phyloP scores from a whole-genome alignment of 2,888 invertebrate species.

The Scaptomyza cyrtandrae region DNA sequence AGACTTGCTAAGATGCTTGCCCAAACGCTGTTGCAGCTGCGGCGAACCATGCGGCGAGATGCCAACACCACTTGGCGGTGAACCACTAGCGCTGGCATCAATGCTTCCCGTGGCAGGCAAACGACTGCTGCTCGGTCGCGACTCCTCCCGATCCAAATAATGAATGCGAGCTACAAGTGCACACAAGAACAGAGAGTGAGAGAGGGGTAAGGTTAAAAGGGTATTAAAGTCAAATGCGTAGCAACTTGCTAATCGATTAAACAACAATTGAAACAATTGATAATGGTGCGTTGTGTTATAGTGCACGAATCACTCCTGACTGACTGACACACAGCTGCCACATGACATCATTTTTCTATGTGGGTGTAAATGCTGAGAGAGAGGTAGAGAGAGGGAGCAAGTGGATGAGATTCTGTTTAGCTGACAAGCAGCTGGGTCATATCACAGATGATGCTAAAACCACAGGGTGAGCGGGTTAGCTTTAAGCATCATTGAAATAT shows the following conservation, averaged over 20 bases:
- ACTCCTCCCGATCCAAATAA: constrained; percentile 73
- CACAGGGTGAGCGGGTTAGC: constrained; percentile 3
- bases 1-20: constrained; percentile 91
- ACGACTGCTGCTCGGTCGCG: constrained; percentile 45
- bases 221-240: constrained; percentile 27
- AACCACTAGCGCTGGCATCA: constrained; percentile 49
- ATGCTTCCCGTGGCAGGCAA: constrained; percentile 48
- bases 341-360: constrained; percentile 27
- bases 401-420: not conserved
- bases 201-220: not conserved
- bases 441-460: constrained; percentile 18
- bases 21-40: constrained; percentile 81
- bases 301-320: constrained; percentile 6
- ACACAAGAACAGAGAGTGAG: not conserved
- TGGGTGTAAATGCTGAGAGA: not conserved
- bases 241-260: constrained; percentile 66
- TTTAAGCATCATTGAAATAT: not conserved
- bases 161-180: constrained; percentile 75
- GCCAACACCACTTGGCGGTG: constrained; percentile 60
- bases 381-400: not conserved
- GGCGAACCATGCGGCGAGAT: constrained; percentile 80
- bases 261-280: constrained; percentile 48
- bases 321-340: constrained; percentile 8
- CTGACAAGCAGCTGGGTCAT: constrained; percentile 30
- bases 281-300: constrained; percentile 12